A percentile compares a stretch with the other conserved stretches of the same genome.
These are phyloP conservation scores for Pelosia muscerda DNA, from an alignment of 2,888 invertebrate species.

Conservation along the genomic window DNA sequence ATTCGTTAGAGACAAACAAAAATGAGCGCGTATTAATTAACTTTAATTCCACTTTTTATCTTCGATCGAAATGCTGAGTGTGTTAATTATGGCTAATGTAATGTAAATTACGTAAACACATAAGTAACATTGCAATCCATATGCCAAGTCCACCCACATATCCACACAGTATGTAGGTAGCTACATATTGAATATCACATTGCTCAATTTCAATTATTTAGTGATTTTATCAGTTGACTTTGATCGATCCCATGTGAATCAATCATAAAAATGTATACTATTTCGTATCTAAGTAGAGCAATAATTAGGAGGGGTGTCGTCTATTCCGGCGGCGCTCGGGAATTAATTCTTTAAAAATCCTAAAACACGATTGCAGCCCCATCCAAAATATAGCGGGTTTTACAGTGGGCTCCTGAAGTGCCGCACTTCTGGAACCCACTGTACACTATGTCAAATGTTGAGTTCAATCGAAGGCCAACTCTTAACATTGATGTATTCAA, in stretches of 20 bases:
- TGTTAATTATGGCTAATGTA: constrained; percentile 32
- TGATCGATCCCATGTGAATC: background rate
- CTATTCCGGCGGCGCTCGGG: too few species aligned
- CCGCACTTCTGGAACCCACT: too few species aligned
- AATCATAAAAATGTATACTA: background rate
- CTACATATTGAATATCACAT: constrained; percentile 13
- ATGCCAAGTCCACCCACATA: constrained; percentile 16
- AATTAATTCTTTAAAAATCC: too few species aligned
- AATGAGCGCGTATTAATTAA: background rate
- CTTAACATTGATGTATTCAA: too few species aligned
- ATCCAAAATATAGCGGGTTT: too few species aligned
- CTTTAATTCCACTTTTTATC: constrained; percentile 54
- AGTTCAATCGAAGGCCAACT: too few species aligned
- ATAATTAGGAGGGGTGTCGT: too few species aligned
- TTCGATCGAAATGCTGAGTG: constrained; percentile 38
- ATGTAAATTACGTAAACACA: constrained; percentile 27
- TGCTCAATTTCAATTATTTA: constrained; percentile 11
- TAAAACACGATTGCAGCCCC: too few species aligned
- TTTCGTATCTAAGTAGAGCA: too few species aligned
- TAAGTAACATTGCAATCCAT: constrained; percentile 16
- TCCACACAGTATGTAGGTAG: constrained; percentile 16
- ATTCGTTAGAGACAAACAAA: background rate
- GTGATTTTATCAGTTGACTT: constrained; percentile 7
- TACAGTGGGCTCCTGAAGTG: too few species aligned
- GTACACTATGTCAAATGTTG: too few species aligned